Evolutionary conservation across 2,797 vertebrate species (phyloP).

Genomic region (Sebastes wilsoni): DNA sequence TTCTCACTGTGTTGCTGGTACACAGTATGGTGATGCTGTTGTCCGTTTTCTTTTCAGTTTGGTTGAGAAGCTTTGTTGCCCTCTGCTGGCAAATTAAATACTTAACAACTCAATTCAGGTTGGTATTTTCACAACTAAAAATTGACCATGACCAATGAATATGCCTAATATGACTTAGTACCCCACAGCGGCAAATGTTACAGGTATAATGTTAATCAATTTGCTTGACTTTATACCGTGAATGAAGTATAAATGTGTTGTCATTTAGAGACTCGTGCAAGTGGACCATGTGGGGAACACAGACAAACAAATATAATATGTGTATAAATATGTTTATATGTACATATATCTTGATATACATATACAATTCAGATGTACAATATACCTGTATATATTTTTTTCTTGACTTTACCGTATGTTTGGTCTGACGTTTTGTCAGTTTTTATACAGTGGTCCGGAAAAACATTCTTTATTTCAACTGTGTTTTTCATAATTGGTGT

Average conservation of each 20-base stretch:
- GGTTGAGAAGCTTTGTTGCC: slow-evolving; percentile 13
- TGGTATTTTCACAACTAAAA: neutral
- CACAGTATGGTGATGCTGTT: neutral
- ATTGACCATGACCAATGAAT: neutral
- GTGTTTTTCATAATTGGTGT: neutral
- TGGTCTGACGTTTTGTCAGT: neutral
- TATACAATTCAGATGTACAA: neutral
- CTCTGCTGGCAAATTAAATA: slow-evolving; percentile 45
- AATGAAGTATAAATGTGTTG: neutral
- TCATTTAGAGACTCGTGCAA: neutral
- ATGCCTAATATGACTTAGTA: neutral
- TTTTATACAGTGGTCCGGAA: neutral
- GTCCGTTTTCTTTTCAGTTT: neutral
- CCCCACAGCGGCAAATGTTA: fast-evolving
- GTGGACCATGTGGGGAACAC: too few relatives aligned
- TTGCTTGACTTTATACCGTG: neutral
- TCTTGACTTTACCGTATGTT: neutral
- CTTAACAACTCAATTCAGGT: neutral
- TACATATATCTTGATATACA: neutral
- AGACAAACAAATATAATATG: neutral
- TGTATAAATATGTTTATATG: neutral
- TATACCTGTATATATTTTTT: neutral
- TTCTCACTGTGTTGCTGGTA: neutral
- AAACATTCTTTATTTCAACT: neutral
- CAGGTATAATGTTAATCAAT: neutral